Conservation (phyloP, 2,113 vertebrate species). For the Lasiurus cinereus region DNA sequence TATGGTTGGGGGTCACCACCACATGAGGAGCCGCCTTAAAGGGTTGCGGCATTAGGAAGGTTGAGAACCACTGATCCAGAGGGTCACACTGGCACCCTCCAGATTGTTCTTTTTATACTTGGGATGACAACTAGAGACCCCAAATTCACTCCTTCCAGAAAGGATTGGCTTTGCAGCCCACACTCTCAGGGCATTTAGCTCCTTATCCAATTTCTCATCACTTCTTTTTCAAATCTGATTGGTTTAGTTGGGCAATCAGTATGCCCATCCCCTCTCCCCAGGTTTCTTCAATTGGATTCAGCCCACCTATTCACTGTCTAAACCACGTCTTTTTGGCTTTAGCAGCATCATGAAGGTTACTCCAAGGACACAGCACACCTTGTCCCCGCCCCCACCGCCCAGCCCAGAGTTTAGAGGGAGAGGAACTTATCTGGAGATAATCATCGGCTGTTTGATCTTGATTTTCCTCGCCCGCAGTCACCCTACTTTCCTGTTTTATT, state of each 20-base stretch:
- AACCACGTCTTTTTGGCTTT: not conserved
- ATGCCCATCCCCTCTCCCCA: not conserved
- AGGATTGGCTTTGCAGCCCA: not conserved
- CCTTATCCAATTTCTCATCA: not conserved
- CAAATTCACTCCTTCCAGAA: not conserved
- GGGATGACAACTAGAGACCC: not conserved
- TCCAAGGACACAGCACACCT: not conserved
- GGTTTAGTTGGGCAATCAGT: not conserved
- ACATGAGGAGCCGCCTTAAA: too few relatives aligned
- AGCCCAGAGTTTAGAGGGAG: not conserved
- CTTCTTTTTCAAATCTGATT: not conserved
- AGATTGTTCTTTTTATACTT: not conserved
- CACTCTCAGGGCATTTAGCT: not conserved
- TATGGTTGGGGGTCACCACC: too few relatives aligned
- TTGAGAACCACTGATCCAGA: not conserved
- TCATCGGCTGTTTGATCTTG: not conserved
- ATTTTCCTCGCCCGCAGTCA: not conserved
- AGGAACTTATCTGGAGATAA: not conserved
- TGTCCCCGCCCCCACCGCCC: not conserved
- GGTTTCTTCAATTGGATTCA: not conserved
- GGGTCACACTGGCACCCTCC: not conserved
- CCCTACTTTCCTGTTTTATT: conserved; percentile 38
- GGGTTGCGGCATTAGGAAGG: too few relatives aligned
- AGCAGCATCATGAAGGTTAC: not conserved
- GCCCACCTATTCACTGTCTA: not conserved